Base-by-base conservation (phyloP, 92 coral and sea anemone species). In the Heteractis magnifica region DNA sequence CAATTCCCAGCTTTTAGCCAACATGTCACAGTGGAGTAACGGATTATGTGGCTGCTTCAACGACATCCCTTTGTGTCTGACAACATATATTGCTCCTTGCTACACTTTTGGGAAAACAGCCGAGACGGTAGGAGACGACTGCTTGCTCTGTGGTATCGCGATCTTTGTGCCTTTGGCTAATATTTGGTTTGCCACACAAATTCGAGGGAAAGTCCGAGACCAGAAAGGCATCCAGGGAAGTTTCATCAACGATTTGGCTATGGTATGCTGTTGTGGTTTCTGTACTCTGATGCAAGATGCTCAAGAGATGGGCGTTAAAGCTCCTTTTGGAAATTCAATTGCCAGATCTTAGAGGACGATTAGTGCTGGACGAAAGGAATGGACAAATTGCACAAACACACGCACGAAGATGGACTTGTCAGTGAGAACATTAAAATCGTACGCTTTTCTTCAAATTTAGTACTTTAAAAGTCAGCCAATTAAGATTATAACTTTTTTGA, bases 111-210 rank as follows among this genome's bases (percentile, higher is more conserved):
- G 98, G 20, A 95, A 95, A 89, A 91, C 94, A 2, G 95, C 98
- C 2, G 98, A 95, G 81, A 92, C 95, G 3, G 98, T 92, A n/a
- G 98, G 98, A 0, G 98, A 95, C 16, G 98, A 95, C 58, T 95
- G 98, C 53, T 72, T 95, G 82, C 77, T 95, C 90, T 95, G 98
- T 75, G 98, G 98, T 13, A 5, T 88, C 51, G 93, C 89, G 3
- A 70, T 89, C 71, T 81, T 91, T 86, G 94, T 94, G 6, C 98
- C 98, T 0, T 49, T 90, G 6, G 94, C 91, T 19, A 92, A 95
- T 75, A 72, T 93, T 49, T 93, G 94, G 95, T 94, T 92, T 50
- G 49, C 79, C 8, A 83, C 90, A 15, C 90, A 94, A 53, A 90
- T 94, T 68, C 94, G 98, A 44, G 98, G 94, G 79, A 93, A 93